A percentile compares a stretch with the other conserved stretches of the same genome.
These are phyloP conservation scores for Rhagoletis pomonella DNA, from an alignment of 1,140 invertebrate genomes.

Conservation along the genomic window DNA sequence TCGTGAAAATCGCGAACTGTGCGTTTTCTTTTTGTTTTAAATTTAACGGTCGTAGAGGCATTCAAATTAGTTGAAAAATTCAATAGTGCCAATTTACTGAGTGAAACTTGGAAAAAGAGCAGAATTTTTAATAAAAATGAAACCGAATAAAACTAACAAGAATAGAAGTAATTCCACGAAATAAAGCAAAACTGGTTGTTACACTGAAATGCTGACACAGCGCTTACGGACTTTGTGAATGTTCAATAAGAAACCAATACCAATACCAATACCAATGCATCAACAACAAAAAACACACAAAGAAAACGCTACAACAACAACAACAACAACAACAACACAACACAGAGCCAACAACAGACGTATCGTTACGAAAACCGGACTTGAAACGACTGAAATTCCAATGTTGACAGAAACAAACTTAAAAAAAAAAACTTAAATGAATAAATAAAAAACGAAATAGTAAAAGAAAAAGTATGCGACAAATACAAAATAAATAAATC, in stretches of 20 bases:
- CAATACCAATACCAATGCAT: constrained; percentile 7
- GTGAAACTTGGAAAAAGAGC: not conserved
- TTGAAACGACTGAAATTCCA: constrained; percentile 31
- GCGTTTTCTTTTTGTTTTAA: not conserved
- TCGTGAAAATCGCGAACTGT: not conserved
- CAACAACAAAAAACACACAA: not conserved
- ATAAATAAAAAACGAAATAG: not conserved
- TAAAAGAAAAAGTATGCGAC: not conserved
- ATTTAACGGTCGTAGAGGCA: not conserved
- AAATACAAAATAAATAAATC: not conserved
- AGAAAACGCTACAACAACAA: not conserved
- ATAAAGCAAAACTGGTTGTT: constrained; percentile 20
- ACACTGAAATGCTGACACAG: constrained; percentile 15
- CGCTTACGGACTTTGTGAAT: constrained; percentile 32
- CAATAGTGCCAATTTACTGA: not conserved
- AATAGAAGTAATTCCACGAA: not conserved
- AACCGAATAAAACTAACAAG: not conserved
- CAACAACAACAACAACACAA: not conserved
- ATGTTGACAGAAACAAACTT: constrained; percentile 2
- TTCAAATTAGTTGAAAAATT: not conserved
- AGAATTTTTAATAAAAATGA: not conserved
- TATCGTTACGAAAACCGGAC: constrained; percentile 33
- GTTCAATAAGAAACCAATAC: constrained; percentile 48
- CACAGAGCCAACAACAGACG: not conserved
- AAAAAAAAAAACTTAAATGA: not conserved